Conservation (phyloP, 1,140 invertebrate genomes). For the Lamellibrachia luymesi region DNA sequence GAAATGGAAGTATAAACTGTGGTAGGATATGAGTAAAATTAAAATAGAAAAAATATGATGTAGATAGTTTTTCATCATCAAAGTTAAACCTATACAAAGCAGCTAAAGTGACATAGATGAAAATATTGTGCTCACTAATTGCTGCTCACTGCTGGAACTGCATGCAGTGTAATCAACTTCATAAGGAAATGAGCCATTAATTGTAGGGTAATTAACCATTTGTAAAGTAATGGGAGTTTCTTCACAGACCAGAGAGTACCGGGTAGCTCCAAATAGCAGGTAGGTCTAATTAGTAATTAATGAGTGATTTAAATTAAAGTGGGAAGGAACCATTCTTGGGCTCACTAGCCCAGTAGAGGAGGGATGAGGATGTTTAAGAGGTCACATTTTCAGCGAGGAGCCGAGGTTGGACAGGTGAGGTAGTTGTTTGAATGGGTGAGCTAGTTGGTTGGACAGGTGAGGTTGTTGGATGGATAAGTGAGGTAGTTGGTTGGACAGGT, state of each 20-base stretch:
- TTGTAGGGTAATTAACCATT: background rate
- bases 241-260: background rate
- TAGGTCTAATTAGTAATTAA: background rate
- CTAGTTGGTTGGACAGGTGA: no score
- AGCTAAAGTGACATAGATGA: background rate
- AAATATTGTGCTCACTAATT: background rate
- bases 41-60: background rate
- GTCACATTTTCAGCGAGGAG: no score
- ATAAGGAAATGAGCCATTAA: background rate
- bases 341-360: background rate
- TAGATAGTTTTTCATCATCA: background rate
- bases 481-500: background rate
- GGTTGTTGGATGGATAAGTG: background rate
- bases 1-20: background rate
- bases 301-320: background rate
- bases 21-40: background rate
- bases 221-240: background rate
- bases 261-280: background rate
- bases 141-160: background rate
- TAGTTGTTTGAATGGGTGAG: no score
- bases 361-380: no score
- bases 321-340: background rate
- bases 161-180: background rate
- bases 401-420: no score
- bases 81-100: background rate